Evolutionary conservation across 2,888 invertebrate genomes (phyloP), one percentile per base, ranked within the genome.

Genomic region (Stenolophus ochropezus): DNA sequence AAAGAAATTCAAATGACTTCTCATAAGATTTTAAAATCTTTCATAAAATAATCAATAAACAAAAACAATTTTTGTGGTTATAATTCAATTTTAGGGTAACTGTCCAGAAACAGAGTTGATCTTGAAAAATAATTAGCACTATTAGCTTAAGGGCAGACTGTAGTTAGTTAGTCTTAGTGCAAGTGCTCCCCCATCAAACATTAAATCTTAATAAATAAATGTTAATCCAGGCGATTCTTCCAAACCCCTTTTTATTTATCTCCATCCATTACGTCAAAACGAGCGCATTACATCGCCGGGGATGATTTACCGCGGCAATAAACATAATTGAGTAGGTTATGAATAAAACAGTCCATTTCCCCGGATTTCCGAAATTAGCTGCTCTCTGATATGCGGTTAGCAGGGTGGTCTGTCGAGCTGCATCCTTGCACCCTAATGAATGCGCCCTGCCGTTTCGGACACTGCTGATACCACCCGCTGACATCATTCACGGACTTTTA

Each of bases 261-360:
- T 61, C 58, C 21, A 27, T 61, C 78, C 51, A 78, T 78, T 78
- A 69, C 51, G 49, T 51, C 51, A 69, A 25, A 69, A 65, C 47
- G 47, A 51, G 33, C 21, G 51, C 56, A 65, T 65, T 65, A 65
- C 78, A 78, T 65, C 49, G 61, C 11, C 51, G 20, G 20, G 69
- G 25, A 78, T 78, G 78, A 78, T 78, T 78, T 78, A 78, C 69
- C 3, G 61, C 69, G 16, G 78, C 69, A 78, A 78, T 78, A 65
- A 78, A 69, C 78, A 78, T 51, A 78, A 78, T 78, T 78, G 78
- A 78, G 78, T 78, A 69, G 49, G 78, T 78, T 78, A 78, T 78
- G 78, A 78, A 78, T 78, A 78, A 78, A 78, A 78, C 69, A 78
- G 78, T 78, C 78, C 78, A 78, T 78, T 78, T 69, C 65, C 65